Percentiles rank a stretch among this genome's conserved stretches.
Evolutionary conservation across 2,888 invertebrate genomes (phyloP).

Genomic region (Notodonta dromedarius): DNA sequence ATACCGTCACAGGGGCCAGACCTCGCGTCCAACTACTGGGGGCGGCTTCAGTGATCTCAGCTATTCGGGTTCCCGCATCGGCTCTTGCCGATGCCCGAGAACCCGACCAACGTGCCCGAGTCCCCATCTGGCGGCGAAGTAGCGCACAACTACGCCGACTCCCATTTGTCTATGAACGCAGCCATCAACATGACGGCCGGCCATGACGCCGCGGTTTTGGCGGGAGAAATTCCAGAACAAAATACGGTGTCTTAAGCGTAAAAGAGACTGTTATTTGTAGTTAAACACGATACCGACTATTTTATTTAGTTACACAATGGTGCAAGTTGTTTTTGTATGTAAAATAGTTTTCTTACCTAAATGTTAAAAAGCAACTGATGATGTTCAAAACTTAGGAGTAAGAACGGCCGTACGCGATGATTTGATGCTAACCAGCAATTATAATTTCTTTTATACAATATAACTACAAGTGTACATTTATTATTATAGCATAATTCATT

Average conservation of each 20-base stretch:
- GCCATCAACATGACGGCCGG: slow-evolving; percentile 83
- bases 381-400: slow-evolving; percentile 80
- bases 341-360: slow-evolving; percentile 34
- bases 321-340: slow-evolving; percentile 51
- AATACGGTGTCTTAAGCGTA: slow-evolving; percentile 68
- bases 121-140: slow-evolving; percentile 77
- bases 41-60: slow-evolving; percentile 96
- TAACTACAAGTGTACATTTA: slow-evolving; percentile 23
- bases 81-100: slow-evolving; percentile 87
- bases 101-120: slow-evolving; percentile 78
- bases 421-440: slow-evolving; percentile 45
- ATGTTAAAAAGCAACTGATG: slow-evolving; percentile 75
- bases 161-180: slow-evolving; percentile 73
- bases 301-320: slow-evolving; percentile 50
- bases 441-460: slow-evolving; percentile 34
- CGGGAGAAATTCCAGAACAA: slow-evolving; percentile 68
- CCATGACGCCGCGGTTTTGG: slow-evolving; percentile 77
- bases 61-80: slow-evolving; percentile 94
- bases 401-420: slow-evolving; percentile 61
- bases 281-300: slow-evolving; percentile 13
- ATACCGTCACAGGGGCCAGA: slow-evolving; percentile 94
- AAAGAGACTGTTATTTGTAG: slow-evolving; percentile 37
- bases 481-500: slow-evolving; percentile 51
- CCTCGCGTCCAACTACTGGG: slow-evolving; percentile 94
- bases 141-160: slow-evolving; percentile 79